phyloP scores from a whole-genome alignment of 1,140 invertebrate species.

The Oppia nitens region DNA sequence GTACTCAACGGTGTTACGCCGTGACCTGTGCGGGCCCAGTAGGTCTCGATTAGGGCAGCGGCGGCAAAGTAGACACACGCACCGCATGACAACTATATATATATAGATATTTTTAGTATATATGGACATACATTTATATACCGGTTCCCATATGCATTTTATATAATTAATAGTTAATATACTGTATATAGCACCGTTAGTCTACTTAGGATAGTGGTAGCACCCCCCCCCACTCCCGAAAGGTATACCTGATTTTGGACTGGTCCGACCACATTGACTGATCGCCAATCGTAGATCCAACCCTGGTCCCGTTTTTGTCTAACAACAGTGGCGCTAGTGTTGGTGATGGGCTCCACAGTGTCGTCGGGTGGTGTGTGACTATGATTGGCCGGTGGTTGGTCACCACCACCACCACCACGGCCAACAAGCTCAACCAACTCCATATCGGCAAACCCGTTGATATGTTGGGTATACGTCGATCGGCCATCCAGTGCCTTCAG shows the following conservation, averaged over 20 bases:
- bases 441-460: not conserved
- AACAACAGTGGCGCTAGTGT: not conserved
- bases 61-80: conserved; percentile 10
- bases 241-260: conserved; percentile 1
- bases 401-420: not conserved
- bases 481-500: not conserved
- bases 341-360: not conserved
- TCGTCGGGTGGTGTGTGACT: not conserved
- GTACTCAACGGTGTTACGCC: not conserved
- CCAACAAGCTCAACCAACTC: not conserved
- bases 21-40: conserved; percentile 7
- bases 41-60: conserved; percentile 4
- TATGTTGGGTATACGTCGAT: not conserved
- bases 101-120: not conserved
- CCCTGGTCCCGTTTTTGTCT: too few species aligned
- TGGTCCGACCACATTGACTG: not conserved
- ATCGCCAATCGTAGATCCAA: not conserved
- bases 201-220: too few species aligned
- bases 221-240: too few species aligned
- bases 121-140: too few species aligned
- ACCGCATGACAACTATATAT: not conserved
- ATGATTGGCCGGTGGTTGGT: not conserved
- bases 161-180: too few species aligned
- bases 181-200: too few species aligned
- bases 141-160: too few species aligned